Conservation (phyloP, 2,888 invertebrate species). For the Oscheius sp. region DNA sequence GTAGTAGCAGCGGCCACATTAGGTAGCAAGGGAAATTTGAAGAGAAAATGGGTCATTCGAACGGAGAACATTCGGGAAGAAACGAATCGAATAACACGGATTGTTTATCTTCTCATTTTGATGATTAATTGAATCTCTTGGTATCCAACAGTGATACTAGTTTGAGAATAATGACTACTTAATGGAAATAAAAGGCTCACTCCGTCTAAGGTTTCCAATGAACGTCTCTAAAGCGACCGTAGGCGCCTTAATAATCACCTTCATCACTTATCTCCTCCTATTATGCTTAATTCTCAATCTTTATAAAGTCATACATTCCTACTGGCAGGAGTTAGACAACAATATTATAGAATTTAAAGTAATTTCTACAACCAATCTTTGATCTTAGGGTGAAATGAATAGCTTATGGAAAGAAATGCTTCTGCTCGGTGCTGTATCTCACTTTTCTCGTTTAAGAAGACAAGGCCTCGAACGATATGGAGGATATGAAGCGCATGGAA, state of each 20-base stretch:
- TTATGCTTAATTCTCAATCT: slow-evolving; percentile 53
- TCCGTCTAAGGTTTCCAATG: no score
- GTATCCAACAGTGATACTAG: no score
- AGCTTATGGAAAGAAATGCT: slow-evolving; percentile 58
- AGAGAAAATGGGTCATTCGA: slow-evolving; percentile 14
- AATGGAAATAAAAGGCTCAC: no score
- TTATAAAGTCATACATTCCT: slow-evolving; percentile 53
- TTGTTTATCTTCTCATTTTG: no score
- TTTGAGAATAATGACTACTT: no score
- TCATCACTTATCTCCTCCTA: slow-evolving; percentile 53
- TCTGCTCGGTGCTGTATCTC: slow-evolving; percentile 53
- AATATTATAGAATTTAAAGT: slow-evolving; percentile 58
- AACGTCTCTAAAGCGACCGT: slow-evolving; percentile 53
- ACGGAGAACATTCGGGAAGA: slow-evolving; percentile 11
- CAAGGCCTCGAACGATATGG: slow-evolving; percentile 56
- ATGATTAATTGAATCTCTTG: no score
- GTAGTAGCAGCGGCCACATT: slow-evolving; percentile 18
- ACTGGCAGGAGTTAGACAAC: slow-evolving; percentile 54
- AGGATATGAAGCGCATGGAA: slow-evolving; percentile 58
- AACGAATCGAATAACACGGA: no score
- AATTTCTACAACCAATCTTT: neutral
- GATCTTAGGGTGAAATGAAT: slow-evolving; percentile 45
- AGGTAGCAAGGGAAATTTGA: slow-evolving; percentile 19
- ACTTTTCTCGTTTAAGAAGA: slow-evolving; percentile 48
- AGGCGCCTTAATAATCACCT: slow-evolving; percentile 53